phyloP scores from a whole-genome alignment of 2,888 invertebrate species.

The Odiellus spinosus region DNA sequence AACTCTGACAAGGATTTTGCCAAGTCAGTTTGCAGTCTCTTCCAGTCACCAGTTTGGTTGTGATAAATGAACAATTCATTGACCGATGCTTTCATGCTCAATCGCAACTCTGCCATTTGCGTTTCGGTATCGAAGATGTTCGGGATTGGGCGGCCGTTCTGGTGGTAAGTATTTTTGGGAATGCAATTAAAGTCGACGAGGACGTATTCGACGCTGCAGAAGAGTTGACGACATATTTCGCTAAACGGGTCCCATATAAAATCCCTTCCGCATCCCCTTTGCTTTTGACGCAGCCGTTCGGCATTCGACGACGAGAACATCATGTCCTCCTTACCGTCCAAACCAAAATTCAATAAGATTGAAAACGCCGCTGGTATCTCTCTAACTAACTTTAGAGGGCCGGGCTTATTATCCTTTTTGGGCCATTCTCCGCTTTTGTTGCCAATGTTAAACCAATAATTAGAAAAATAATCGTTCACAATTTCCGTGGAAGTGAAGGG shows the following conservation, averaged over 20 bases:
- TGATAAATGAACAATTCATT: constrained; percentile 5
- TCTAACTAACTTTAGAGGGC: constrained; percentile 2
- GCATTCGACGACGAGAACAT: constrained; percentile 15
- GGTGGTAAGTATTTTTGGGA: constrained; percentile 1
- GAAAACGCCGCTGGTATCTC: constrained; percentile 18
- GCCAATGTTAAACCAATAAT: background rate
- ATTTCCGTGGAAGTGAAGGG: constrained; percentile 1
- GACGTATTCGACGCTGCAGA: constrained; percentile 16
- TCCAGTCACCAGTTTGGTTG: background rate
- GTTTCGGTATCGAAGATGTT: background rate
- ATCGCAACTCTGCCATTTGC: constrained; percentile 6
- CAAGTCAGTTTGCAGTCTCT: background rate
- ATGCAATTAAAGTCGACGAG: constrained; percentile 16
- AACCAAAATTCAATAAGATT: constrained; percentile 16
- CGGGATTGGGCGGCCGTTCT: background rate
- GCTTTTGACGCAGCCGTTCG: constrained; percentile 7
- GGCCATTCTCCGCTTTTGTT: background rate
- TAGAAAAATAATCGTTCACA: background rate
- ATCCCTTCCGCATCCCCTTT: constrained; percentile 6
- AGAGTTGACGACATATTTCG: constrained; percentile 14
- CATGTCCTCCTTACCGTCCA: constrained; percentile 14
- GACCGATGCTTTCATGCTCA: constrained; percentile 7
- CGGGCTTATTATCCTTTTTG: too few relatives aligned
- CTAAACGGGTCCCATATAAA: constrained; percentile 19
- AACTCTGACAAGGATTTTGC: background rate